Base-by-base conservation (phyloP, 2,113 vertebrate species). In the Phoxinus phoxinus region DNA sequence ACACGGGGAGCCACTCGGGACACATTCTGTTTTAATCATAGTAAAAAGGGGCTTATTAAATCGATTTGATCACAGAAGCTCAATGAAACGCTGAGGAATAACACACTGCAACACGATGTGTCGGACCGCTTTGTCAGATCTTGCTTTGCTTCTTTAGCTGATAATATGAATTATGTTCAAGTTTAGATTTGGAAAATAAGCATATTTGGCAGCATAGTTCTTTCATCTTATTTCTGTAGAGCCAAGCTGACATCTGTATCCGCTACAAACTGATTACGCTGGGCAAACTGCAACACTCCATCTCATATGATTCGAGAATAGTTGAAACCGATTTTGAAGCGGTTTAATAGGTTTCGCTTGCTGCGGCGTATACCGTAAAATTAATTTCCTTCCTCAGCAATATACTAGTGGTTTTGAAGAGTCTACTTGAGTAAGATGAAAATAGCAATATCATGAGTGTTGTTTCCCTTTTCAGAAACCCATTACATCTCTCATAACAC, bases 221-320 rank as follows among this genome's bases (percentile, higher is more conserved):
- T 25, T n/a, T 1, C 25, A 3, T 25, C 23, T 13, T 73, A 17
- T 73, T 37, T 46, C 41, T 25, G 6, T 59, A 61, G 41, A 65
- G 6, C 76, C 17, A 46, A 84, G 86, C 83, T 90, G 92, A 89
- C 88, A 91, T 85, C 88, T 71, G 83, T 17, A 51, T 86, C 85
- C 90, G 87, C 51, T 84, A 88, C 63, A 88, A 89, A 59, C 74
- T 89, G 86, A 93, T 93, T 92, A 91, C 89, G 88, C 56, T 67
- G 88, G 85, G 63, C 30, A 85, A 73, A 69, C 87, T 75, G 82
- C 87, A 87, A 86, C 86, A 88, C 73, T 75, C 86, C 84, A 81
- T 89, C 79, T 89, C 37, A 41, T 35, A 51, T 37, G 79, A 69
- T n/a, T 48, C 72, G 79, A 83, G 44, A 83, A 17, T 61, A 69